Evolutionary conservation across 2,797 vertebrate genomes (phyloP).

Genomic region (Bovichtus variegatus): DNA sequence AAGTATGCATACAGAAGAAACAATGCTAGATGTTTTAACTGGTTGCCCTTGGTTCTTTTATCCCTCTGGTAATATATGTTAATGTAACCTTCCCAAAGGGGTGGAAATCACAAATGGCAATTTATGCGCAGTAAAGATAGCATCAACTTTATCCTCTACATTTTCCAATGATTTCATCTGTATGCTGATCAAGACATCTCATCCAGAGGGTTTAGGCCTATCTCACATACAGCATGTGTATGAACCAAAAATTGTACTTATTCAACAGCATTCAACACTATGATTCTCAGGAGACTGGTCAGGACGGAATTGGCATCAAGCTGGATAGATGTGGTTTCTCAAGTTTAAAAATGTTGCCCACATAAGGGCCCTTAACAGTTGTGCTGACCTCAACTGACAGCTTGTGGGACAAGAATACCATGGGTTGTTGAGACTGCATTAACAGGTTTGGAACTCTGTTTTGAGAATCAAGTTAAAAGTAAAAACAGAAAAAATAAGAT

Average conservation of each 20-base stretch:
- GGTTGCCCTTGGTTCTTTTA: constrained; percentile 26
- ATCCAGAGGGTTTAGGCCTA: background rate
- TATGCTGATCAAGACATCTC: constrained; percentile 14
- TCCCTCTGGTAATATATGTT: constrained; percentile 30
- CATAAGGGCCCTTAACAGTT: background rate
- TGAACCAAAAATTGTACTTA: background rate
- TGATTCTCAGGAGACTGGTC: background rate
- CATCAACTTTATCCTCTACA: background rate
- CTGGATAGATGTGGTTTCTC: background rate
- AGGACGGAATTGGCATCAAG: background rate
- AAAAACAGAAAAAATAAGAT: too few relatives aligned
- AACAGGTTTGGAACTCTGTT: too few relatives aligned
- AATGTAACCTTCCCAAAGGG: constrained; percentile 30
- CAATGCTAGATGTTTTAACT: background rate
- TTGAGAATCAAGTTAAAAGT: background rate
- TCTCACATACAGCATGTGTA: background rate
- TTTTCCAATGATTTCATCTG: background rate
- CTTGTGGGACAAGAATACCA: background rate
- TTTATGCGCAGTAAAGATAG: constrained; percentile 14
- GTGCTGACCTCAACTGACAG: constrained; percentile 4
- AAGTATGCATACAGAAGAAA: background rate
- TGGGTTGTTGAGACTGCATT: too few relatives aligned
- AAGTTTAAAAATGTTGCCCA: background rate
- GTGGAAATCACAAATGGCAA: constrained; percentile 21
- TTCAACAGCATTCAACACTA: background rate